Evolutionary conservation across 2,113 vertebrate species (phyloP).

Genomic region (Chascanopsetta lugubris): DNA sequence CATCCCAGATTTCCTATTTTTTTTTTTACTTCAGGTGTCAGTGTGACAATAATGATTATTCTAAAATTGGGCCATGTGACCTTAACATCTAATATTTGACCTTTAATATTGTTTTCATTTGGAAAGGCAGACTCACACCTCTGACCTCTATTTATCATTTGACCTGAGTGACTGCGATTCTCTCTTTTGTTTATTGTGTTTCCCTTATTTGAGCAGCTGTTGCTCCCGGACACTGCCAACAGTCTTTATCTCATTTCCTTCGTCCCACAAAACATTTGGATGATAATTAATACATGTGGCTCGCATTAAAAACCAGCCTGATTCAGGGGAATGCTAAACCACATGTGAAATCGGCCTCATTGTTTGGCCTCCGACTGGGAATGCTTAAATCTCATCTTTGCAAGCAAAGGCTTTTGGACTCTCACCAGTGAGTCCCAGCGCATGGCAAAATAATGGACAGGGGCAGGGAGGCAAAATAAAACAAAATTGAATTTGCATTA

Average conservation of each 20-base stretch:
- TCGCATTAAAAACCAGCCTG: constrained; percentile 14
- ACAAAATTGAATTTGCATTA: constrained; percentile 74
- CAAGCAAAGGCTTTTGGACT: constrained; percentile 19
- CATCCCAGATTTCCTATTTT: no score
- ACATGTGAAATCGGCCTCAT: constrained; percentile 33
- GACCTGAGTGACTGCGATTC: constrained; percentile 5
- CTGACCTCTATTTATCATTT: constrained; percentile 8
- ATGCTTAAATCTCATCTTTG: constrained; percentile 17
- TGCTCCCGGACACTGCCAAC: not conserved
- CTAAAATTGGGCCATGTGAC: not conserved
- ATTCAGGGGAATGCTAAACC: constrained; percentile 21
- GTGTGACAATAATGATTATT: no score
- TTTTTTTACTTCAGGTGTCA: no score
- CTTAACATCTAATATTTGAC: not conserved
- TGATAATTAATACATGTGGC: constrained; percentile 50
- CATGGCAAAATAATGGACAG: constrained; percentile 63
- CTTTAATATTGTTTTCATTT: not conserved
- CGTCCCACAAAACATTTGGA: constrained; percentile 20
- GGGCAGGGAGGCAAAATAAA: constrained; percentile 67
- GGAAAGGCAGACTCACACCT: no score
- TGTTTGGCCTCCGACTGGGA: constrained; percentile 13
- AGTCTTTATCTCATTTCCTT: constrained; percentile 9
- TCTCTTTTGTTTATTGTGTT: not conserved
- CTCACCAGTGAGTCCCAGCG: constrained; percentile 14
- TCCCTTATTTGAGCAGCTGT: not conserved